A percentile compares a stretch with the other conserved stretches of the same genome.
These are phyloP conservation scores for Chaetodon trifascialis DNA, from an alignment of 2,113 vertebrate genomes.

Conservation along the genomic window DNA sequence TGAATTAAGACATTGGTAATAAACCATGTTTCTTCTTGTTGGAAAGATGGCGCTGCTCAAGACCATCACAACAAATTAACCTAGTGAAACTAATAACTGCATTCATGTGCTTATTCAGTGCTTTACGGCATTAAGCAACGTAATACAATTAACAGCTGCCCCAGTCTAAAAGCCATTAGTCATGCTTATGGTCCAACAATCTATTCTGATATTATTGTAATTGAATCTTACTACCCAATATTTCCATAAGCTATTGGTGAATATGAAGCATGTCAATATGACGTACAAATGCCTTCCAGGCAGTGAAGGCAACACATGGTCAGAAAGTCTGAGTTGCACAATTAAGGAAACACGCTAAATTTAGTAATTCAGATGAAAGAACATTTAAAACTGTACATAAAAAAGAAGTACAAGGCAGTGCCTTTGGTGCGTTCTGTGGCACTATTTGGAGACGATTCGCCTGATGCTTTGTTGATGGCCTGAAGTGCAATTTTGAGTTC, in stretches of 20 bases:
- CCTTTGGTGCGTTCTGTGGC: background rate
- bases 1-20: constrained; percentile 21
- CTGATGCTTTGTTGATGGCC: constrained; percentile 29
- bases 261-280: background rate
- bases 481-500: constrained; percentile 18
- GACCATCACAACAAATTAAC: constrained; percentile 38
- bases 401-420: background rate
- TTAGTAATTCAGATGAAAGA: background rate
- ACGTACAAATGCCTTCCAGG: background rate
- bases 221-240: constrained; percentile 26
- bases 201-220: constrained; percentile 55
- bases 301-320: background rate
- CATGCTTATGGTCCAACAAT: constrained; percentile 41
- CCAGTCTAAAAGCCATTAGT: constrained; percentile 50
- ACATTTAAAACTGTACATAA: background rate
- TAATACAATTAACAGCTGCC: constrained; percentile 59
- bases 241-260: constrained; percentile 31
- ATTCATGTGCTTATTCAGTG: constrained; percentile 46
- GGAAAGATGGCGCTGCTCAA: constrained; percentile 18
- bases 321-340: background rate
- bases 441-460: background rate
- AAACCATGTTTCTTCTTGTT: constrained; percentile 17
- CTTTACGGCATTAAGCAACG: constrained; percentile 54
- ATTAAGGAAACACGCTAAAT: background rate
- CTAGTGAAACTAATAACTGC: constrained; percentile 48